A percentile compares a stretch with the other conserved stretches of the same genome.
Conservation (phyloP, 2,888 invertebrate species). For the Eupeodes latifasciatus region DNA sequence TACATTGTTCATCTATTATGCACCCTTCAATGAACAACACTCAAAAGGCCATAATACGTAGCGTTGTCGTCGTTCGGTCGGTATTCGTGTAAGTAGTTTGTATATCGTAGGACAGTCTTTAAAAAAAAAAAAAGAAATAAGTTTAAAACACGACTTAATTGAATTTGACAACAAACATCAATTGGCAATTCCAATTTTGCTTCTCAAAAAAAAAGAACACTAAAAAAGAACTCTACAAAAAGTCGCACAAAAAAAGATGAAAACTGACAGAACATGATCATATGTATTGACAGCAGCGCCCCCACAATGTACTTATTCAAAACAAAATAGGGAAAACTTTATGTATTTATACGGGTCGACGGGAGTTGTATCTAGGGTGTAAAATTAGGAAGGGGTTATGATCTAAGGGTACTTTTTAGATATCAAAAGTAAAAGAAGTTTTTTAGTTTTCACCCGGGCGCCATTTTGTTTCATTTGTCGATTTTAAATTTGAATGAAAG, state of each 20-base stretch:
- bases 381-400: no score
- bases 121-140: neutral
- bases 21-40: constrained; percentile 53
- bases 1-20: constrained; percentile 64
- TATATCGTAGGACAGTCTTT: neutral
- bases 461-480: no score
- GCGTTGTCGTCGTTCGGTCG: no score
- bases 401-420: no score
- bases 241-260: constrained; percentile 17
- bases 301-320: constrained; percentile 47
- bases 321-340: neutral
- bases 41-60: constrained; percentile 1
- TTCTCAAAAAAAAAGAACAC: constrained; percentile 6
- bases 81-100: no score
- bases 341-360: neutral
- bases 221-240: neutral
- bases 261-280: constrained; percentile 74
- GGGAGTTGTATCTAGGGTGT: neutral
- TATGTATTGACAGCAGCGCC: constrained; percentile 74
- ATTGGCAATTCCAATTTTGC: constrained; percentile 61
- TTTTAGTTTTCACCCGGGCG: no score
- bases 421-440: no score
- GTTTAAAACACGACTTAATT: constrained; percentile 66
- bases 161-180: constrained; percentile 74
- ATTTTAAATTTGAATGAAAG: no score